phyloP scores from a whole-genome alignment of 2,888 invertebrate species.

The Erebia ligea region DNA sequence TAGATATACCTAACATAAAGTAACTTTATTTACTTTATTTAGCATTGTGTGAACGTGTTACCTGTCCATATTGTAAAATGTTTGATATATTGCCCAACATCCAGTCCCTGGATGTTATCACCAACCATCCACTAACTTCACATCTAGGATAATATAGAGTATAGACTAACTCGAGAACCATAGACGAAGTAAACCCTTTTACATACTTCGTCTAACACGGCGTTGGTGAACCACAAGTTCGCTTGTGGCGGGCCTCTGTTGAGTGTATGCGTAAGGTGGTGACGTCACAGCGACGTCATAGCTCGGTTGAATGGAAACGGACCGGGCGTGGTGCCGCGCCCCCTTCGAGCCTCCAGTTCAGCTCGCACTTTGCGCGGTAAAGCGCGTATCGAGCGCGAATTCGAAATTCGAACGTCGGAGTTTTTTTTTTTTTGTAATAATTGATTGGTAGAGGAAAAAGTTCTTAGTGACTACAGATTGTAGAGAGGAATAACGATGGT shows the following conservation, averaged over 20 bases:
- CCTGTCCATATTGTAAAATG: too few relatives aligned
- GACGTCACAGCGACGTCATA: constrained; percentile 44
- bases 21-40: too few relatives aligned
- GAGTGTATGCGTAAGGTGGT: constrained; percentile 8
- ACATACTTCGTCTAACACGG: too few relatives aligned
- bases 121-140: too few relatives aligned
- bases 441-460: not conserved
- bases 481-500: not conserved
- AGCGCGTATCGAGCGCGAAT: constrained; percentile 45
- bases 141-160: too few relatives aligned
- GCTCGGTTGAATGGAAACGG: constrained; percentile 39
- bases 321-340: constrained; percentile 60
- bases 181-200: too few relatives aligned
- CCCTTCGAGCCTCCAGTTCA: constrained; percentile 49
- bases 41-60: too few relatives aligned
- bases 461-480: not conserved
- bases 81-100: too few relatives aligned
- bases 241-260: not conserved
- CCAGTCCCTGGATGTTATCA: too few relatives aligned
- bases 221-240: too few relatives aligned
- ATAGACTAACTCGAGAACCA: too few relatives aligned
- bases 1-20: too few relatives aligned
- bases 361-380: constrained; percentile 48
- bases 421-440: not conserved
- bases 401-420: constrained; percentile 5